Evolutionary conservation across 2,888 invertebrate genomes (phyloP).

Genomic region (Drosophila nr. medialis): DNA sequence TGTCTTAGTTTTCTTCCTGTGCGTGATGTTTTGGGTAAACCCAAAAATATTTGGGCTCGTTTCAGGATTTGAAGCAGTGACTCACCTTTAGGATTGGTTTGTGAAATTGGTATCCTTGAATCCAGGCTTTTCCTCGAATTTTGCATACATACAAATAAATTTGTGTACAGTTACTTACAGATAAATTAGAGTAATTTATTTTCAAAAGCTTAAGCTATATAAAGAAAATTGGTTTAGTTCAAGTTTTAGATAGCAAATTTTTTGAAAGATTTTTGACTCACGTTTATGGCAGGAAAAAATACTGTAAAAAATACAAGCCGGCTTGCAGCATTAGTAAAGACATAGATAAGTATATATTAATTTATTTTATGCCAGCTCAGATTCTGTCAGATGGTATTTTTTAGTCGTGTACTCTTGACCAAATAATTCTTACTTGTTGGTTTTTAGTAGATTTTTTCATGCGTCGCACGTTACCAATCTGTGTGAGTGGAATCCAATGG

Average conservation of each 20-base stretch:
- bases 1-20: background rate
- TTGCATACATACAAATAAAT: background rate
- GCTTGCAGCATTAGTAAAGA: too few species aligned
- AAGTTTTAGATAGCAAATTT: too few species aligned
- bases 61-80: background rate
- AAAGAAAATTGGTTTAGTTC: background rate
- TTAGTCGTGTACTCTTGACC: background rate
- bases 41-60: background rate
- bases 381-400: background rate
- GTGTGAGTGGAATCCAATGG: constrained; percentile 50
- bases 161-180: background rate
- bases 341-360: too few species aligned
- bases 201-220: background rate
- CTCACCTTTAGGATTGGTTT: background rate
- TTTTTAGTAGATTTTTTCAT: constrained; percentile 40
- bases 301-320: too few species aligned
- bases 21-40: background rate
- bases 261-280: too few species aligned
- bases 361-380: too few species aligned
- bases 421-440: background rate
- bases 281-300: too few species aligned
- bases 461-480: constrained; percentile 20
- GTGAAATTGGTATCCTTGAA: background rate
- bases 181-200: background rate
- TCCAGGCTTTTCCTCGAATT: background rate